Conservation (phyloP, 2,797 vertebrate species). For the Manis crassicaudata region DNA sequence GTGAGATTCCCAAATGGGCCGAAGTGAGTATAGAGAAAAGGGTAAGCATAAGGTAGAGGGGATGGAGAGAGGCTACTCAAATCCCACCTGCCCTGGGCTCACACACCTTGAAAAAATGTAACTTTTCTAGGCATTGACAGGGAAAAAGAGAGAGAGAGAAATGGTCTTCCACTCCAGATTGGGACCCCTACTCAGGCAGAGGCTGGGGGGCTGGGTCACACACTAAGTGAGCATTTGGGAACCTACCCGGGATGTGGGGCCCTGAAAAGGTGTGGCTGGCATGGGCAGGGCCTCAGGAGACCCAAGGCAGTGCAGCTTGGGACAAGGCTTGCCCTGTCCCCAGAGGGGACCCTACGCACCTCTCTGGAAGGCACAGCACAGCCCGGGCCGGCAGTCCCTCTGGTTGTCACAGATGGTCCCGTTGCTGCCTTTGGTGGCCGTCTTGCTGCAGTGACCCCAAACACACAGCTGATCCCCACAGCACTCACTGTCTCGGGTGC, state of each 20-base stretch:
- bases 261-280: background rate
- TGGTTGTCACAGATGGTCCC: conserved; percentile 95
- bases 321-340: background rate
- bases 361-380: conserved; percentile 95
- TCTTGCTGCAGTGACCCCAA: conserved; percentile 92
- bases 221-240: background rate
- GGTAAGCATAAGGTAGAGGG: no score
- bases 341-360: conserved; percentile 82
- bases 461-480: conserved; percentile 92
- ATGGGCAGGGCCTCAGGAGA: background rate
- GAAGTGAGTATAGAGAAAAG: background rate
- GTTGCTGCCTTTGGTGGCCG: conserved; percentile 88
- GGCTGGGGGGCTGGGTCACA: no score
- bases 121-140: background rate
- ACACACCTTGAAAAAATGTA: background rate
- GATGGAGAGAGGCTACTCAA: background rate
- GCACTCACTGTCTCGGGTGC: conserved; percentile 93
- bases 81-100: background rate
- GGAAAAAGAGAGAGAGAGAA: background rate
- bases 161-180: background rate
- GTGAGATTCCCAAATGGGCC: background rate
- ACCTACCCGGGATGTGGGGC: background rate
- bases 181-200: background rate
- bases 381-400: conserved; percentile 90
- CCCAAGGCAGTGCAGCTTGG: background rate